Percentiles rank a stretch among this genome's conserved stretches.
Evolutionary conservation across 2,888 invertebrate species (phyloP).

Genomic region (Eilema caniola): DNA sequence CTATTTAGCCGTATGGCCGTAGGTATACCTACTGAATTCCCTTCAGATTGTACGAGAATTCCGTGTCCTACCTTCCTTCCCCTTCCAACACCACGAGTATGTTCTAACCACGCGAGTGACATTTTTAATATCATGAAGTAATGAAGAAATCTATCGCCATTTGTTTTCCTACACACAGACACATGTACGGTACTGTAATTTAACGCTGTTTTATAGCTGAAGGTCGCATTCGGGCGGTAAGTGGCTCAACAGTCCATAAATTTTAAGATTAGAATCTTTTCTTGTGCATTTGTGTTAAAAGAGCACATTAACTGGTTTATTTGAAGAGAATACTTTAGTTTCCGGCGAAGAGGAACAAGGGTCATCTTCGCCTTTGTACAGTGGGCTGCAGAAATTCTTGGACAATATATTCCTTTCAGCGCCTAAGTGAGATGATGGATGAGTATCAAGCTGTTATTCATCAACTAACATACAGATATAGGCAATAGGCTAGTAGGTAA

Average conservation of each 20-base stretch:
- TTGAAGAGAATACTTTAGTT: slow-evolving; percentile 9
- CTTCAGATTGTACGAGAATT: not conserved
- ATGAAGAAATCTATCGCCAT: not conserved
- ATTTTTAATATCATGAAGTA: not conserved
- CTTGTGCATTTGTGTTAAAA: slow-evolving; percentile 25
- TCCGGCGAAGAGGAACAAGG: not conserved
- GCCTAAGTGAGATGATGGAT: too few species aligned
- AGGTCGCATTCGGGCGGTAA: slow-evolving; percentile 31
- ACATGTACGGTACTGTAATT: slow-evolving; percentile 10
- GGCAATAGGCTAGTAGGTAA: too few species aligned
- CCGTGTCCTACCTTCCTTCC: not conserved
- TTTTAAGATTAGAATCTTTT: slow-evolving; percentile 33
- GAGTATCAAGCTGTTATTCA: too few species aligned
- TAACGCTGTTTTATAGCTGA: slow-evolving; percentile 20
- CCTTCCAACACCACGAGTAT: too few species aligned
- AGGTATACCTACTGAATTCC: too few species aligned
- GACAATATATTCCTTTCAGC: too few species aligned
- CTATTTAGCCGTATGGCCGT: not conserved
- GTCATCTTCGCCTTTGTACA: not conserved
- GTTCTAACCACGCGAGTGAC: not conserved
- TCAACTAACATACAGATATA: too few species aligned
- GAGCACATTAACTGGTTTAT: slow-evolving; percentile 14
- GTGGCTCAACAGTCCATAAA: slow-evolving; percentile 38
- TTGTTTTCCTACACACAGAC: not conserved
- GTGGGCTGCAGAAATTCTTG: too few species aligned